phyloP scores from a whole-genome alignment of 2,113 vertebrate species.

The Formicarius rufipectus region DNA sequence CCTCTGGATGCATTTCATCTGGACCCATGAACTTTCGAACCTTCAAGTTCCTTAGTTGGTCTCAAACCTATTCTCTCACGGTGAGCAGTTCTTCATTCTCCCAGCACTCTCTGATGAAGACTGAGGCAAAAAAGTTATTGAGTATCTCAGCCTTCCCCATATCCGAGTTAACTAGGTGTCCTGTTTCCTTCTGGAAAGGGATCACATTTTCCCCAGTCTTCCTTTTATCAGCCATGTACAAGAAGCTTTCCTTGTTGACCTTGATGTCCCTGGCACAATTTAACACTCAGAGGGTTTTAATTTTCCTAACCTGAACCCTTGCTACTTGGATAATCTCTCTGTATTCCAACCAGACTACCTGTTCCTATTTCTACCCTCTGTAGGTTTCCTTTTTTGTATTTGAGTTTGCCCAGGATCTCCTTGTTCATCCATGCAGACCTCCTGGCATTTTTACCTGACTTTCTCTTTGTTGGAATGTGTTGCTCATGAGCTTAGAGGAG shows the following conservation, averaged over 20 bases:
- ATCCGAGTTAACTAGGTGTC: background rate
- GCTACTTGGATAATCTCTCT: background rate
- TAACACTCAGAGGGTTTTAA: background rate
- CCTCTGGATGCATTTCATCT: background rate
- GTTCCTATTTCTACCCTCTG: background rate
- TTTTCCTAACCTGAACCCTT: background rate
- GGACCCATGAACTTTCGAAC: background rate
- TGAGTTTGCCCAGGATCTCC: background rate
- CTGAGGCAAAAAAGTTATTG: background rate
- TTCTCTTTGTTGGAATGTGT: background rate
- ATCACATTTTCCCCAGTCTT: background rate
- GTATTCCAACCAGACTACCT: background rate
- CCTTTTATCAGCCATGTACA: background rate
- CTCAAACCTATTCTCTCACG: background rate
- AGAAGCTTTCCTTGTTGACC: background rate
- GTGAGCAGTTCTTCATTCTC: background rate
- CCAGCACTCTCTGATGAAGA: background rate
- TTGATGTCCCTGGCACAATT: background rate
- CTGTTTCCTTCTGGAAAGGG: background rate
- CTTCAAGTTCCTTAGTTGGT: background rate
- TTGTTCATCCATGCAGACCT: background rate
- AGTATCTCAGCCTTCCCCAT: background rate
- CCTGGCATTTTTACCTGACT: background rate
- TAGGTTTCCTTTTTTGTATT: background rate
- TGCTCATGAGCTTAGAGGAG: background rate